Base-by-base conservation (phyloP, 2,113 vertebrate genomes). In the Strix uralensis region DNA sequence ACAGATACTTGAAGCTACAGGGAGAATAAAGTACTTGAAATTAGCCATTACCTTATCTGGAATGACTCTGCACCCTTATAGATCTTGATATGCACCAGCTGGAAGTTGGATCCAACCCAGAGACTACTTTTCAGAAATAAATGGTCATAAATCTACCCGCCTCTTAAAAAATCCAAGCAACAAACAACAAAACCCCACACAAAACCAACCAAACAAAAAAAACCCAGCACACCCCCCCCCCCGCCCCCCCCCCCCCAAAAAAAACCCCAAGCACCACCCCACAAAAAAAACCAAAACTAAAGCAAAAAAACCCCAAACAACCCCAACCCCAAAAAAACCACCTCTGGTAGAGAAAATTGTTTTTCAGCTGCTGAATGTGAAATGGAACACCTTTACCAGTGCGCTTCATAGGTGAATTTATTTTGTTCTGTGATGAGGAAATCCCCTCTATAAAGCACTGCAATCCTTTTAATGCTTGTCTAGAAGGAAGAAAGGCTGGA, bases 31-130 rank as follows among this genome's bases (percentile, higher is more conserved):
- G 57, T 96, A 51, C 42, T 69, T 75, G 83, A 91, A 95, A 97
- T 96, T 92, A 91, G 51, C 90, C 84, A 26, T 96, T 82, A 74
- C 94, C 82, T 94, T 95, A 66, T 74, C 72, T 95, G 59, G 97
- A 97, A 96, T 96, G 94, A 81, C 84, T 92, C 27, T 81, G 97
- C 92, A 97, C 90, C 57, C 49, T 40, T 23, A 19, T 22, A 80
- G 69, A 27, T 65, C 11, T 71, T 71, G 25, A 38, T 14, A 46
- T 51, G 22, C 55, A 69, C 13, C 67, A 83, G 47, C 36, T 73
- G 15, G 40, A 59, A 69, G 77, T 18, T 79, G 13, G 36, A 55
- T 75, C 72, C 40, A 79, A 46, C n/a, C 79, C n/a, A 51, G 77
- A 65, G 49, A 75, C 29, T 67, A 46, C 70, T 88, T 94, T 90